Evolutionary conservation across 2,888 invertebrate species (phyloP).

Genomic region (Strigamia maritima): DNA sequence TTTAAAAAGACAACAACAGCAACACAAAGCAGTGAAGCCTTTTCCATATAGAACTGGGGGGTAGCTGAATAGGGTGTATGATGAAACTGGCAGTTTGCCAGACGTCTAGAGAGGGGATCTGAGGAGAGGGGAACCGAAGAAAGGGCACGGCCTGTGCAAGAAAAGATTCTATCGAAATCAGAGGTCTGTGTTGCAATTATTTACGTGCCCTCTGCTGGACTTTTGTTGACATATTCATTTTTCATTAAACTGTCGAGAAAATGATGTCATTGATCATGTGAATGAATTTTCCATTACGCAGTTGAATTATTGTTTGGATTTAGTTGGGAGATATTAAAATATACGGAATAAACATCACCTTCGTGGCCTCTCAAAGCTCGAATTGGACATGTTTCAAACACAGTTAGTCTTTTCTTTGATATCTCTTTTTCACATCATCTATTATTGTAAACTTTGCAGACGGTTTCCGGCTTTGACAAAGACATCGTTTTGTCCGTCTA

Average conservation of each 20-base stretch:
- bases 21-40: background rate
- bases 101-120: constrained; percentile 7
- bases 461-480: constrained; percentile 15
- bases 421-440: constrained; percentile 12
- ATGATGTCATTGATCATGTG: background rate
- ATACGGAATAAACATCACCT: background rate
- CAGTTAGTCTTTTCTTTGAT: background rate
- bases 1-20: background rate
- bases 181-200: constrained; percentile 8
- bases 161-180: background rate
- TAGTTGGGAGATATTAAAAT: background rate
- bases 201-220: background rate
- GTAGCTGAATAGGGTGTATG: background rate
- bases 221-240: constrained; percentile 18
- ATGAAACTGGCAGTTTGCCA: background rate
- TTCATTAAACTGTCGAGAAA: background rate
- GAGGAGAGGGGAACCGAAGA: background rate
- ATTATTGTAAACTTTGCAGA: constrained; percentile 11
- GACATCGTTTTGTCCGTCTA: background rate
- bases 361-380: background rate
- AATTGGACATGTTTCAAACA: background rate
- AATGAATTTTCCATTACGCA: too few species aligned
- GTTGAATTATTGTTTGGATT: background rate
- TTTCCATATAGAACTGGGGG: background rate
- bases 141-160: background rate